Evolutionary conservation across 2,888 invertebrate genomes (phyloP), one percentile per base, ranked within the genome.

Genomic region (Drosophila acutilabella): DNA sequence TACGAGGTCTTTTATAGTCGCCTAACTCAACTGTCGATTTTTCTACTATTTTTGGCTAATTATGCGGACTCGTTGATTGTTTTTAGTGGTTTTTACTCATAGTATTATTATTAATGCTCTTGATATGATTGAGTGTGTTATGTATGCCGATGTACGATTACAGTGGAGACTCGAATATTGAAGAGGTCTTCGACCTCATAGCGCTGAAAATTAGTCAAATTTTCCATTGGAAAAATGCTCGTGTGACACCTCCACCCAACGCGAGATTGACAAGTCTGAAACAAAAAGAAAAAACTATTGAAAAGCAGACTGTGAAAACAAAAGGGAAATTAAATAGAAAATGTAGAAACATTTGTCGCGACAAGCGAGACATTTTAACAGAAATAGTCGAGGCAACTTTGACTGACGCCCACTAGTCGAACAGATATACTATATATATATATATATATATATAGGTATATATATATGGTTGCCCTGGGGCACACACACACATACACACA

Each of bases 161-260:
- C 18, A 47, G 14, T 45, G 7, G 5, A 41, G 4, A 20, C 38
- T 26, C 61, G 11, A 36, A 36, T 61, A 5, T 58, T 75, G 64
- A 66, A 67, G 66, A 70, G 81, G 80, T 81, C 81, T 77, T 82
- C 71, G 78, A 81, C 87, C 81, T 18, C 74, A 47, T 38, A 40
- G 61, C 48, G 60, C 59, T 44, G 62, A 60, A 67, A 86, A 86
- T 81, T 83, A 78, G 84, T 83, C 74, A 86, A 83, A 80, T 47
- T 76, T 84, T 79, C 61, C 75, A 69, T 65, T 72, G 68, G 76
- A 13, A 69, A 70, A 85, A 79, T 59, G 64, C 58, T 48, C 36
- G 65, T 1, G 69, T 79, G 76, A 79, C 75, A 50, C 53, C 33
- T 30, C 26, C 26, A 30, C 40, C 18, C 38, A 40, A 52, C 4